These are phyloP conservation scores for Megalonaias nervosa DNA, from an alignment of 1,140 invertebrate species.

Conservation along the genomic window DNA sequence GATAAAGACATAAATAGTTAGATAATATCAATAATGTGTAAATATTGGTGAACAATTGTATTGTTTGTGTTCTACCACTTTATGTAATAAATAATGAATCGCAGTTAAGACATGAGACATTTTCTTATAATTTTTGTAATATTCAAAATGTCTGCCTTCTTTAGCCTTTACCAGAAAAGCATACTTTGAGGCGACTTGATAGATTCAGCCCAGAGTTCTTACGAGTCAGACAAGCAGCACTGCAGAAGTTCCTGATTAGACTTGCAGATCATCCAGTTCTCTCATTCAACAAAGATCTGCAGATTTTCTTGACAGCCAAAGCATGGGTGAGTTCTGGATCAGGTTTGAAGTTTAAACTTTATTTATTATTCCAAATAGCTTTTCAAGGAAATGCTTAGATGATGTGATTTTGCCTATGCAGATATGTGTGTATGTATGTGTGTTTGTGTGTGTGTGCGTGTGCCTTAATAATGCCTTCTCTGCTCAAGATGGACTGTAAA, in stretches of 20 bases:
- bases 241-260: slow-evolving; percentile 80
- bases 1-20: too few species aligned
- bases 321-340: slow-evolving; percentile 72
- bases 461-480: too few species aligned
- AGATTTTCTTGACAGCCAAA: slow-evolving; percentile 81
- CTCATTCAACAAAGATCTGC: slow-evolving; percentile 80
- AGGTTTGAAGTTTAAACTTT: too few species aligned
- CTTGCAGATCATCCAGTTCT: slow-evolving; percentile 81
- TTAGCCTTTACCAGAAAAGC: slow-evolving; percentile 83
- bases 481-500: too few species aligned
- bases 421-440: too few species aligned
- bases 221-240: slow-evolving; percentile 79
- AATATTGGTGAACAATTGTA: neutral
- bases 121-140: neutral
- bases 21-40: too few species aligned
- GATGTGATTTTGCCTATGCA: too few species aligned
- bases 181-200: slow-evolving; percentile 81
- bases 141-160: slow-evolving; percentile 43
- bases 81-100: neutral
- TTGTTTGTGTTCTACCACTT: neutral
- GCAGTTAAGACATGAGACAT: neutral
- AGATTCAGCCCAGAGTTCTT: slow-evolving; percentile 85
- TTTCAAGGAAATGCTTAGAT: too few species aligned
- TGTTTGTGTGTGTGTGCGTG: too few species aligned
- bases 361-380: too few species aligned